Conservation (phyloP, 2,797 vertebrate species). For the Tokudaia tokunoshimensis region DNA sequence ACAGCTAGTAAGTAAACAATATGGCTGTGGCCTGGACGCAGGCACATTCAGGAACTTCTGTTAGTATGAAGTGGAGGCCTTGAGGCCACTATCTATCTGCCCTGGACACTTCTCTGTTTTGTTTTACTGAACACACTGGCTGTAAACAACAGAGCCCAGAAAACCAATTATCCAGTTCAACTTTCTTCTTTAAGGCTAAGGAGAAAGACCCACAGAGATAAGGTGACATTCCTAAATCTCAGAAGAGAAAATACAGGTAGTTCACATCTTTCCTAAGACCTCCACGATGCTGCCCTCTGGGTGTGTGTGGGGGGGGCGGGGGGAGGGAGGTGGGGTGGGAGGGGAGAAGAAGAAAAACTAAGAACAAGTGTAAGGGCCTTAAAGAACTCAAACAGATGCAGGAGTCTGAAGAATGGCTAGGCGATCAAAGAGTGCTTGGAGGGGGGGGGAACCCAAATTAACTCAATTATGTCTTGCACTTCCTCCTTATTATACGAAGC, state of each 20-base stretch:
- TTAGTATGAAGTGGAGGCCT: neutral
- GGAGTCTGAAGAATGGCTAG: neutral
- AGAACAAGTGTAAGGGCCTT: neutral
- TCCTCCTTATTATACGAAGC: slow-evolving; percentile 22
- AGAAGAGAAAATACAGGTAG: neutral
- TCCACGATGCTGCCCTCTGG: neutral
- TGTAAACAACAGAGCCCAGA: neutral
- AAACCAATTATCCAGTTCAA: neutral
- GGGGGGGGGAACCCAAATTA: slow-evolving; percentile 32
- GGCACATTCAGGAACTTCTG: neutral
- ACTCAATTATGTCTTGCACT: slow-evolving; percentile 41
- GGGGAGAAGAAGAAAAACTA: neutral
- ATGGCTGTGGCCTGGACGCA: neutral
- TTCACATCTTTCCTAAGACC: neutral
- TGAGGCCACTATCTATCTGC: neutral
- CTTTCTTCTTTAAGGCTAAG: neutral
- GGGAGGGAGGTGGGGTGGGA: neutral
- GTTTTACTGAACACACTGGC: neutral
- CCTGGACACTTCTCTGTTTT: neutral
- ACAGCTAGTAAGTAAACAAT: neutral
- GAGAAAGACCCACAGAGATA: neutral
- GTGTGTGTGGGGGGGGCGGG: neutral
- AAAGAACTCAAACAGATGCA: neutral
- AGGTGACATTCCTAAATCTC: neutral
- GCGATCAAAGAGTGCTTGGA: slow-evolving; percentile 46